These are phyloP conservation scores for Lepidocolaptes lacrymiger DNA, from an alignment of 2,797 vertebrate species.

Conservation along the genomic window DNA sequence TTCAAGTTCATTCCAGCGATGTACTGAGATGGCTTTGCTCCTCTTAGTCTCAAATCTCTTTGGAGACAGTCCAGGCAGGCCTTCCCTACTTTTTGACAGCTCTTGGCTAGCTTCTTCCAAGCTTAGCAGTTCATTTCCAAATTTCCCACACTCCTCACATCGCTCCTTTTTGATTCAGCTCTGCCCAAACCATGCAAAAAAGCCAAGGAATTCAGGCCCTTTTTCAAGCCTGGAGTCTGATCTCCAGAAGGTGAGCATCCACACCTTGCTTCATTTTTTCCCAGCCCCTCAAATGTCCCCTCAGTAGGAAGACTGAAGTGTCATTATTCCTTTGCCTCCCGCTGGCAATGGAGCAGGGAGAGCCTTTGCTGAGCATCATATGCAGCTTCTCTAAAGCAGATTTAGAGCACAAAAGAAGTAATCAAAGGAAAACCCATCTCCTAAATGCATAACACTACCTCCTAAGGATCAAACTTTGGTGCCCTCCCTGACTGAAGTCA, in stretches of 20 bases:
- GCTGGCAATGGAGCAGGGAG: background rate
- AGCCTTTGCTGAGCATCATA: background rate
- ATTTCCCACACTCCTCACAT: background rate
- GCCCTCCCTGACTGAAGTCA: conserved; percentile 24
- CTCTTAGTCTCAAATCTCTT: background rate
- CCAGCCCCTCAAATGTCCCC: background rate
- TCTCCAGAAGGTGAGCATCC: background rate
- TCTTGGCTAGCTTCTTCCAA: conserved; percentile 3
- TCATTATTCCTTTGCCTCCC: background rate
- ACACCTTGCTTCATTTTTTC: background rate
- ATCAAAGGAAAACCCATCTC: background rate
- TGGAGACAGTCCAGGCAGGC: conserved; percentile 33
- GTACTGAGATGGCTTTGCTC: conserved; percentile 3
- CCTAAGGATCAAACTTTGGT: conserved; percentile 24
- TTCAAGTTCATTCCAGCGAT: background rate
- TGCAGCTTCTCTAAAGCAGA: background rate
- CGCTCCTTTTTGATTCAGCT: background rate
- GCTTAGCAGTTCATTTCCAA: background rate
- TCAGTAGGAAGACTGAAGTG: background rate
- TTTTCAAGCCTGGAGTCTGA: background rate
- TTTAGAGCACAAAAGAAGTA: background rate
- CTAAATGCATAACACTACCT: background rate
- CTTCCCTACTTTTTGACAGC: conserved; percentile 22
- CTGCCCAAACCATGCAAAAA: background rate
- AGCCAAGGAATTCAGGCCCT: background rate